These are phyloP conservation scores for Rhinogobius similis DNA, from an alignment of 2,113 vertebrate species.

Conservation along the genomic window DNA sequence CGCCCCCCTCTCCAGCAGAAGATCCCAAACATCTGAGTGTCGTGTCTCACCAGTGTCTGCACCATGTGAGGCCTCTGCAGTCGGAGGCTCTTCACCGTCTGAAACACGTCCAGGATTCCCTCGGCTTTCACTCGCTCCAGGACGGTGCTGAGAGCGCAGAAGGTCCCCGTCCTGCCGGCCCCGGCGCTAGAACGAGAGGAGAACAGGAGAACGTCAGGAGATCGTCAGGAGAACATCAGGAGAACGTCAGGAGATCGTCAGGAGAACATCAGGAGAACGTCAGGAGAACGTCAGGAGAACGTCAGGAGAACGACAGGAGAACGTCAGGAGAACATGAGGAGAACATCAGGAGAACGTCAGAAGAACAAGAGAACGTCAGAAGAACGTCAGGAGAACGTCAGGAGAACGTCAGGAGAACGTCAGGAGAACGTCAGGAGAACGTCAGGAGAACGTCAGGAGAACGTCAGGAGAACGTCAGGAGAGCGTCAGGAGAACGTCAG, in stretches of 20 bases:
- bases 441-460: no score
- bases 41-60: conserved; percentile 94
- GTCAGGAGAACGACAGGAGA: no score
- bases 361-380: no score
- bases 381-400: no score
- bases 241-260: no score
- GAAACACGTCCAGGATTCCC: conserved; percentile 98
- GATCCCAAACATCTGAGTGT: not conserved
- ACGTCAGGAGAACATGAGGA: no score
- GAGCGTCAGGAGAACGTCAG: not conserved
- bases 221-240: no score
- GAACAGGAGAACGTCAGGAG: not conserved
- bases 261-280: not conserved
- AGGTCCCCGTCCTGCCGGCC: conserved; percentile 95
- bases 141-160: conserved; percentile 97
- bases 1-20: no score
- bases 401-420: no score
- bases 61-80: conserved; percentile 99
- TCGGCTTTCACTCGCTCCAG: conserved; percentile 97
- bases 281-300: no score
- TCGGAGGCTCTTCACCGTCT: conserved; percentile 97
- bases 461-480: conserved; percentile 11
- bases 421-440: no score
- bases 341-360: no score
- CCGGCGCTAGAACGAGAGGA: conserved; percentile 82